Base-by-base conservation (phyloP, 1,140 invertebrate genomes). In the Drosophila bocqueti region DNA sequence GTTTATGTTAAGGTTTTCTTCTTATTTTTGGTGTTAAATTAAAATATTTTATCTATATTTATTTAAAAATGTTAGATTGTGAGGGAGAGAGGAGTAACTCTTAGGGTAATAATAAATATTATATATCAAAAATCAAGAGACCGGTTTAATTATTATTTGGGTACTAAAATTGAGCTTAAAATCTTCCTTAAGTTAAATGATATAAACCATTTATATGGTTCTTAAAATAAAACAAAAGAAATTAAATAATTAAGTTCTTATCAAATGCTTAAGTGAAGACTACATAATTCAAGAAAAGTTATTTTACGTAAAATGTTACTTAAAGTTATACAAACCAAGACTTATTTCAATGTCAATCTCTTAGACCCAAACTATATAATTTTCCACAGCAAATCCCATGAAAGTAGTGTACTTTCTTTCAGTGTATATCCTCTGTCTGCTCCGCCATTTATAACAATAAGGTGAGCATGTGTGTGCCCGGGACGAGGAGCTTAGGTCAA, bases 401-500 rank as follows among this genome's bases (percentile, higher is more conserved):
- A 11, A 3, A 0, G 7, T n/a, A 13, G 4, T 31, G 6, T 10
- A 3, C 34, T 29, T 57, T 3, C 0, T 9, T n/a, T 6, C 10
- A 38, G 65, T 49, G 65, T n/a, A 47, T 7, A 11, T 1, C 43
- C 21, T 4, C 46, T 24, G 2, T 6, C 21, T 9, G 31, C 38
- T 24, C 38, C 7, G 10, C 36, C 36, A 73, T 60, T 69, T 34
- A 60, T 36, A 60, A 73, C 71, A 74, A 61, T 50, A 61, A 61
- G 54, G 68, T 13, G 9, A 36, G 21, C 71, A 43, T 61, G 72
- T 75, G 59, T 29, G 72, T 9, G 49, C 5, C 16, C 7, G 24
- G 55, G 16, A 38, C 18, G n/a, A 60, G 57, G 50, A 43, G 63
- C 55, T 76, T 52, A 49, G 63, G 72, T 75, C 59, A 63, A 75